Evolutionary conservation across 2,888 invertebrate species (phyloP).

Genomic region (Orchesellides sinensis): DNA sequence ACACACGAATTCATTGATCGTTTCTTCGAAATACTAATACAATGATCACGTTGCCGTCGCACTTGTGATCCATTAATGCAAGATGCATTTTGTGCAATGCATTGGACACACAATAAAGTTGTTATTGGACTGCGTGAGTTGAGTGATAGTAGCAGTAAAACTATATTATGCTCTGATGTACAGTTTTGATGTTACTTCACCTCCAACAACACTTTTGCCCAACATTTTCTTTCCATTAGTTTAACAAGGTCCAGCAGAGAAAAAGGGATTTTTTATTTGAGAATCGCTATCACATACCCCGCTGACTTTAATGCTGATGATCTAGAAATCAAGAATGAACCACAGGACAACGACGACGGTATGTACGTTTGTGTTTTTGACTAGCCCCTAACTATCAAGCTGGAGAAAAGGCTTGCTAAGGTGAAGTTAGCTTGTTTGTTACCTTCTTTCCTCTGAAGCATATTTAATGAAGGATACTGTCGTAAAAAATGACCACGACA

Average conservation of each 20-base stretch:
- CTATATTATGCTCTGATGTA: not conserved
- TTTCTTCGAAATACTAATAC: slow-evolving; percentile 23
- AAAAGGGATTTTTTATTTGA: not conserved
- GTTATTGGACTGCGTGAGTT: not conserved
- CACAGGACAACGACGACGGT: not conserved
- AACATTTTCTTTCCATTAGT: slow-evolving; percentile 61
- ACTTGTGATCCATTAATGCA: not conserved
- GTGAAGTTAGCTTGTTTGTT: too few relatives aligned
- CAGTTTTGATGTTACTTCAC: slow-evolving; percentile 13
- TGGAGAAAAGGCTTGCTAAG: not conserved
- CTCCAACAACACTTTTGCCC: slow-evolving; percentile 1
- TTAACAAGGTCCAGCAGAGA: not conserved
- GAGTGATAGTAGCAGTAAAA: slow-evolving; percentile 2
- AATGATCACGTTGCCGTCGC: slow-evolving; percentile 25
- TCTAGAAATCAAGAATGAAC: not conserved
- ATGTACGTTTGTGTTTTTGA: too few relatives aligned
- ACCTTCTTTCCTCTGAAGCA: not conserved
- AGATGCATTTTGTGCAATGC: too few relatives aligned
- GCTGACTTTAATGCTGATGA: not conserved
- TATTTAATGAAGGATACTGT: slow-evolving; percentile 8
- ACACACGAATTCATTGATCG: slow-evolving; percentile 38
- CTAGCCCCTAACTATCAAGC: slow-evolving; percentile 6
- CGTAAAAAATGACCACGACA: not conserved
- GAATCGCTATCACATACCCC: not conserved
- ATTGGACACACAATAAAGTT: slow-evolving; percentile 8